phyloP scores from a whole-genome alignment of 2,797 vertebrate species.

The Rhinophrynus dorsalis region DNA sequence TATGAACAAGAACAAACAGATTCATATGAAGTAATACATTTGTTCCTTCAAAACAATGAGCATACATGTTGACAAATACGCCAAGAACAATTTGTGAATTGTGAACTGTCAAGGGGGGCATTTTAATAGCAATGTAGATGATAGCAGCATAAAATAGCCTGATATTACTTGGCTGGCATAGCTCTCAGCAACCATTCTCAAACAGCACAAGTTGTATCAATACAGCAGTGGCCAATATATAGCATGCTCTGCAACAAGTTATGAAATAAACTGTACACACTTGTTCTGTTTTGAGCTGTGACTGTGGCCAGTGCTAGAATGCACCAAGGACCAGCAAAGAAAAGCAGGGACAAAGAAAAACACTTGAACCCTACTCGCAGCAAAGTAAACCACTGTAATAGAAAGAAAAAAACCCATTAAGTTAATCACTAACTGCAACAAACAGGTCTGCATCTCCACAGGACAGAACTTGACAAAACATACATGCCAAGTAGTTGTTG shows the following conservation, averaged over 20 bases:
- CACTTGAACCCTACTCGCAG: too few species aligned
- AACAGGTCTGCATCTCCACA: too few species aligned
- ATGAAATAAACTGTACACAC: background rate
- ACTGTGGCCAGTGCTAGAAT: too few species aligned
- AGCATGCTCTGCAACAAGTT: background rate
- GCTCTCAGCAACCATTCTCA: background rate
- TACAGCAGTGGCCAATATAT: background rate
- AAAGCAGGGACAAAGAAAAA: too few species aligned
- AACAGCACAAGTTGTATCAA: background rate
- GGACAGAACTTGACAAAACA: too few species aligned
- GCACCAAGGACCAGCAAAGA: too few species aligned
- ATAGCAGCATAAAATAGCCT: background rate
- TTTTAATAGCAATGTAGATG: constrained; percentile 14
- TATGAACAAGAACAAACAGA: constrained; percentile 26
- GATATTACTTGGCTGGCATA: background rate
- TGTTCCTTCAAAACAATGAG: background rate
- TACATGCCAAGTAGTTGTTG: too few species aligned
- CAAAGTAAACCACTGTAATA: too few species aligned
- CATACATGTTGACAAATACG: background rate
- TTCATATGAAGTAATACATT: constrained; percentile 10
- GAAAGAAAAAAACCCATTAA: too few species aligned
- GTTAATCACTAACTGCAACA: too few species aligned
- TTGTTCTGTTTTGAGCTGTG: too few species aligned
- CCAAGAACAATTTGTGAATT: constrained; percentile 9
- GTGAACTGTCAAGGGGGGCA: background rate